Percentiles rank a stretch among this genome's conserved stretches.
phyloP scores from a whole-genome alignment of 92 coral and sea anemone genomes.

The Parazoanthus atlanticus region DNA sequence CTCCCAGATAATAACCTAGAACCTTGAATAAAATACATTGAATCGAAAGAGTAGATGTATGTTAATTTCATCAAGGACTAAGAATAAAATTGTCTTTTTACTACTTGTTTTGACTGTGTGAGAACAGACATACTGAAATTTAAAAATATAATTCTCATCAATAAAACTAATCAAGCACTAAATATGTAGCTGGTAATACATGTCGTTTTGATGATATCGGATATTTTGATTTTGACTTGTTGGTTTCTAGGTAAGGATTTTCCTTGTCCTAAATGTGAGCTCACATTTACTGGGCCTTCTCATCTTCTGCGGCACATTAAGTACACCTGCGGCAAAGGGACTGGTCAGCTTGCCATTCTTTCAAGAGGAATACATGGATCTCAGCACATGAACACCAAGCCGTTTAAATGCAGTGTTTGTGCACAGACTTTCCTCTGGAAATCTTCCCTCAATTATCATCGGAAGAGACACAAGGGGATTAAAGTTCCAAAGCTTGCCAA shows the following conservation, averaged over 20 bases:
- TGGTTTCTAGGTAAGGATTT: conserved; percentile 35
- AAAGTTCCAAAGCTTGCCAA: conserved; percentile 9
- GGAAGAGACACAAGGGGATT: conserved; percentile 41
- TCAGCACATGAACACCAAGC: conserved; percentile 29
- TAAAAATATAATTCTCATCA: no score
- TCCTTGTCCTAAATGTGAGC: conserved; percentile 19
- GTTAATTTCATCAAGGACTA: no score
- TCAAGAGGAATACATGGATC: conserved; percentile 32
- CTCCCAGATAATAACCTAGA: no score
- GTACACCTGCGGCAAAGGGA: conserved; percentile 26
- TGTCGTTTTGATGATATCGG: no score
- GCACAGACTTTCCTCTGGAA: conserved; percentile 46
- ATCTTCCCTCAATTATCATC: conserved; percentile 39
- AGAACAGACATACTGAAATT: no score
- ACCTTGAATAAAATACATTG: no score
- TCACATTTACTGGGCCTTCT: conserved; percentile 29
- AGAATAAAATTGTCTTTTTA: no score
- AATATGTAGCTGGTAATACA: no score
- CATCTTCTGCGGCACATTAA: conserved; percentile 32
- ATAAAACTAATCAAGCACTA: no score
- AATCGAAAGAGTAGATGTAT: no score
- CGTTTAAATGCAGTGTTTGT: conserved; percentile 41
- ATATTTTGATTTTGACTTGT: no score
- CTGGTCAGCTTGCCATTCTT: conserved; percentile 15
- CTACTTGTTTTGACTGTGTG: no score